phyloP scores from a whole-genome alignment of 2,888 invertebrate species.

The Drosophila falleni region DNA sequence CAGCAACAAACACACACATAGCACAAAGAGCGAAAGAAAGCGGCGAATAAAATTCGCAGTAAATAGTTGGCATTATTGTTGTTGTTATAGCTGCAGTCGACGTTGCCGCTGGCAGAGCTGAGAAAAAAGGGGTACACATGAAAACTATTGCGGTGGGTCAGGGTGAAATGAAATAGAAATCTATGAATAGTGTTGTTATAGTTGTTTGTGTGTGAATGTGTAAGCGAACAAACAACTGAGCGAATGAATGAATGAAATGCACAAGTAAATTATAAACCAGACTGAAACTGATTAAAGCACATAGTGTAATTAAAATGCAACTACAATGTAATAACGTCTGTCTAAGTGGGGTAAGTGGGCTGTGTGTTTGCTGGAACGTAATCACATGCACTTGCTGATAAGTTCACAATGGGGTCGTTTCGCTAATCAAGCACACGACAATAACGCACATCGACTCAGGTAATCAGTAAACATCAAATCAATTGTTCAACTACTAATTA shows the following conservation, averaged over 20 bases:
- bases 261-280: conserved; percentile 35
- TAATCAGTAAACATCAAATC: conserved; percentile 44
- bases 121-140: conserved; percentile 59
- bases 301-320: conserved; percentile 56
- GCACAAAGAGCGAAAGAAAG: conserved; percentile 60
- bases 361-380: neutral
- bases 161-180: conserved; percentile 79
- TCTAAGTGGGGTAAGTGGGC: neutral
- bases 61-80: conserved; percentile 68
- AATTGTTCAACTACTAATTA: conserved; percentile 60
- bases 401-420: conserved; percentile 21
- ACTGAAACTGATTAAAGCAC: conserved; percentile 61
- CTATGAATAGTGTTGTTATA: conserved; percentile 67
- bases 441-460: conserved; percentile 4
- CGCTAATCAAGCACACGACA: conserved; percentile 25
- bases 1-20: conserved; percentile 20
- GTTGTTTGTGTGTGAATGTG: conserved; percentile 31
- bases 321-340: conserved; percentile 35
- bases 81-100: conserved; percentile 45
- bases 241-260: conserved; percentile 48
- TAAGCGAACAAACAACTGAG: conserved; percentile 28
- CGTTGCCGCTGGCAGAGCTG: conserved; percentile 13
- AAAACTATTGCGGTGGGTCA: conserved; percentile 82
- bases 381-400: conserved; percentile 33
- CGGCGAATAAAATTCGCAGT: conserved; percentile 67